Conservation (phyloP, 1,140 invertebrate genomes). For the Catajapyx aquilonaris region DNA sequence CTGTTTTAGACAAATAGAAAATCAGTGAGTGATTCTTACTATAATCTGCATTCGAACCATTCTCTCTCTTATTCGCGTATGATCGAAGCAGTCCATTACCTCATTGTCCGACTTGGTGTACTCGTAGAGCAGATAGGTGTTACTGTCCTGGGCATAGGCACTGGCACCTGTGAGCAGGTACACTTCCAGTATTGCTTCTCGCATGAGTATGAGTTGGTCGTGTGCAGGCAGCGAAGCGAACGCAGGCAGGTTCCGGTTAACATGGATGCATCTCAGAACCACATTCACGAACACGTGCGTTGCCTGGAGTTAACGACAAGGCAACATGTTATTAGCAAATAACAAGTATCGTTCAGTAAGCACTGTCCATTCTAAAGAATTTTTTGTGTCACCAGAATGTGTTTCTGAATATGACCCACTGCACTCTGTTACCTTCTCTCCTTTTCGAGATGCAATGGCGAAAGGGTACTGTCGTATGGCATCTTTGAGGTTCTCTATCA, state of each 20-base stretch:
- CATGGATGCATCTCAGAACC: no score
- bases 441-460: slow-evolving; percentile 1
- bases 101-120: slow-evolving; percentile 9
- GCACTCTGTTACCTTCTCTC: slow-evolving; percentile 1
- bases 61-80: slow-evolving; percentile 1
- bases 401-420: no score
- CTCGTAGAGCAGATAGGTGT: slow-evolving; percentile 7
- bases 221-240: slow-evolving; percentile 8
- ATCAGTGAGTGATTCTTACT: slow-evolving; percentile 7
- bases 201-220: slow-evolving; percentile 12
- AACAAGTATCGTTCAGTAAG: no score
- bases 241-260: slow-evolving; percentile 6
- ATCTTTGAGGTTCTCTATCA: background rate
- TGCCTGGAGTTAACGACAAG: no score
- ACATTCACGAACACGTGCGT: no score
- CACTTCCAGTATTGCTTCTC: slow-evolving; percentile 8
- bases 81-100: slow-evolving; percentile 9
- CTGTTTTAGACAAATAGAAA: slow-evolving; percentile 9
- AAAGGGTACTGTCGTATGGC: background rate
- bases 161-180: slow-evolving; percentile 10
- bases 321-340: no score
- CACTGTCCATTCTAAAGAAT: no score
- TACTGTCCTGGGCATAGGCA: no score
- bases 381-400: no score
- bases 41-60: background rate